Evolutionary conservation across 2,888 invertebrate genomes (phyloP).

Genomic region (Apomyelois bistriatella): DNA sequence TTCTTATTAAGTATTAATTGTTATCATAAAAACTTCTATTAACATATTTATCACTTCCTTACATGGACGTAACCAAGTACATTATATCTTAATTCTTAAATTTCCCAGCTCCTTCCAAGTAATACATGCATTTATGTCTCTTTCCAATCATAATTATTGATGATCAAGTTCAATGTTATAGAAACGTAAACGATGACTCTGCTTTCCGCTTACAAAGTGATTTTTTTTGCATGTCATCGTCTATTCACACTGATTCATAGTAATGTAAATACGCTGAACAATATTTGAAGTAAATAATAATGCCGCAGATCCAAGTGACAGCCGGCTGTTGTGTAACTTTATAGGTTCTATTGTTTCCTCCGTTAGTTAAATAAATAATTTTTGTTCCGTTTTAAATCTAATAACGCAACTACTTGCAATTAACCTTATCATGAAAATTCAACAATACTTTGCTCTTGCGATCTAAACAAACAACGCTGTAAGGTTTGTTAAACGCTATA

Average conservation of each 20-base stretch:
- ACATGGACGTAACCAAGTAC: neutral
- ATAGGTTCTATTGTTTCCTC: no score
- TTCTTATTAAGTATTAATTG: neutral
- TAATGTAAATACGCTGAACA: neutral
- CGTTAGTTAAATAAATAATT: no score
- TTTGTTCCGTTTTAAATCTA: no score
- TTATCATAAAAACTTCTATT: neutral
- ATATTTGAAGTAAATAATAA: no score
- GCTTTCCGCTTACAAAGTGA: conserved; percentile 33
- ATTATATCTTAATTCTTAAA: neutral
- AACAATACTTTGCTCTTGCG: no score
- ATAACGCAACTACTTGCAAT: no score
- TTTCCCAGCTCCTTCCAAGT: neutral
- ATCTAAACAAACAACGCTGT: no score
- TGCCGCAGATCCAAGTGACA: no score
- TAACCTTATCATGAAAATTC: no score
- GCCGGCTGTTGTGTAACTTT: no score
- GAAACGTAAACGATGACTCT: conserved; percentile 48
- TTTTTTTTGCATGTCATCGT: conserved; percentile 45
- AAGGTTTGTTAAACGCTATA: no score
- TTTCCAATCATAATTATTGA: conserved; percentile 28
- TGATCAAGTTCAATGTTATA: conserved; percentile 56
- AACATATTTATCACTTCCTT: neutral
- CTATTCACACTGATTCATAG: neutral
- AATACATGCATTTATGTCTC: neutral